These are phyloP conservation scores for Natator depressus DNA, from an alignment of 2,113 vertebrate species.

Conservation along the genomic window DNA sequence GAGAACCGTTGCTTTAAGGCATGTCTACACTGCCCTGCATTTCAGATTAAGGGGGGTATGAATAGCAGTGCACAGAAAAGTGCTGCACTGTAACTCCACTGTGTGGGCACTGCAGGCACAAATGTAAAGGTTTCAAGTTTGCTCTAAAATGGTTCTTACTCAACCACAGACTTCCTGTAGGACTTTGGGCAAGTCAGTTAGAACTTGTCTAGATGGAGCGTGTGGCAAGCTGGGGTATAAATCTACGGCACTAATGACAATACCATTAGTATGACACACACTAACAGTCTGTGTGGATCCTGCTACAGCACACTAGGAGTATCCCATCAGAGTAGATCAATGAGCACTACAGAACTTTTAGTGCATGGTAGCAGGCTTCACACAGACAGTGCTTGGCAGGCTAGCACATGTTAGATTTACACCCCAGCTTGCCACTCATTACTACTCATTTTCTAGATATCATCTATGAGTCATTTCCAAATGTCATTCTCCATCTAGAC, in stretches of 20 bases:
- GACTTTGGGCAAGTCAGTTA: neutral
- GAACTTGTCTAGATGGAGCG: neutral
- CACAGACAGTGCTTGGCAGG: neutral
- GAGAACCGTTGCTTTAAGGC: neutral
- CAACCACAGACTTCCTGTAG: neutral
- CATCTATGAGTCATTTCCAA: neutral
- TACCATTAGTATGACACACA: neutral
- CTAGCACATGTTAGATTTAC: neutral
- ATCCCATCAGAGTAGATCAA: neutral
- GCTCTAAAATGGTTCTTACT: neutral
- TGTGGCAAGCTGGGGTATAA: neutral
- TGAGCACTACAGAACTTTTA: neutral
- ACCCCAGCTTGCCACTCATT: neutral
- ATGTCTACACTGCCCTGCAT: neutral
- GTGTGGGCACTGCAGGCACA: neutral
- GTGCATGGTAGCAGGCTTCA: neutral
- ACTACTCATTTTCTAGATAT: neutral
- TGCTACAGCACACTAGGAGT: neutral
- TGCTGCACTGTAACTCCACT: neutral
- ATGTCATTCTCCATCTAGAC: neutral
- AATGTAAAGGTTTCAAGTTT: neutral
- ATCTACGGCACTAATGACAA: no score
- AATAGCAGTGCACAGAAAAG: neutral
- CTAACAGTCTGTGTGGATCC: neutral
- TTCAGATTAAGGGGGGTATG: neutral